Conservation (phyloP, 2,797 vertebrate species). For the Mus spretus region DNA sequence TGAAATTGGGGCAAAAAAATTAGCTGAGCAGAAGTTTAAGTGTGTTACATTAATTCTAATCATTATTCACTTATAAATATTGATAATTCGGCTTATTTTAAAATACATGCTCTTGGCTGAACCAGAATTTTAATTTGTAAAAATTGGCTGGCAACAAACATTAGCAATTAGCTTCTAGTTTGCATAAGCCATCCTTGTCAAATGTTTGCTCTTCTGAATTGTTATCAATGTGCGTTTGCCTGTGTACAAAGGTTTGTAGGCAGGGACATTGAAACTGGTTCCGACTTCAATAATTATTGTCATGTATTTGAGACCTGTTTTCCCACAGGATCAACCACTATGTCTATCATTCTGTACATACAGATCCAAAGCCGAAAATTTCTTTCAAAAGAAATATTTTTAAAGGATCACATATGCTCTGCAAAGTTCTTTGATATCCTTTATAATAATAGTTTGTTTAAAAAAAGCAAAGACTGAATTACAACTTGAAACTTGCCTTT, state of each 20-base stretch:
- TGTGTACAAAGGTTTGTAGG: slow-evolving; percentile 64
- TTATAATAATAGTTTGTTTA: neutral
- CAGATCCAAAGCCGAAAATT: slow-evolving; percentile 48
- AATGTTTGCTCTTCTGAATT: slow-evolving; percentile 81
- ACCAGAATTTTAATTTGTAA: slow-evolving; percentile 77
- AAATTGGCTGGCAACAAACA: slow-evolving; percentile 77
- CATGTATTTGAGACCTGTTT: slow-evolving; percentile 41
- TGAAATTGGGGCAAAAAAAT: slow-evolving; percentile 43
- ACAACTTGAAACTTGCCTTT: neutral
- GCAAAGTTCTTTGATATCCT: neutral
- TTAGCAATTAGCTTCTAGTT: slow-evolving; percentile 78
- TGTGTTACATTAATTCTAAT: slow-evolving; percentile 62
- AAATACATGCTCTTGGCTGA: slow-evolving; percentile 66
- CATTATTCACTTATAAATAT: slow-evolving; percentile 76
- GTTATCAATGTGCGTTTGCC: slow-evolving; percentile 66
- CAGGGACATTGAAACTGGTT: slow-evolving; percentile 48
- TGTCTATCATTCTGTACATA: neutral
- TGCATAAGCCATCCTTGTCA: slow-evolving; percentile 73
- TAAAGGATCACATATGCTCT: neutral
- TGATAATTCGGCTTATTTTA: slow-evolving; percentile 76
- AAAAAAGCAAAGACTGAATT: neutral
- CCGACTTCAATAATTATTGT: slow-evolving; percentile 25
- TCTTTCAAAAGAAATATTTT: slow-evolving; percentile 39
- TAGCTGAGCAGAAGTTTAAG: slow-evolving; percentile 36
- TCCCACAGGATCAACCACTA: neutral